Conservation (phyloP, 1,140 invertebrate genomes). For the Prorops nasuta region DNA sequence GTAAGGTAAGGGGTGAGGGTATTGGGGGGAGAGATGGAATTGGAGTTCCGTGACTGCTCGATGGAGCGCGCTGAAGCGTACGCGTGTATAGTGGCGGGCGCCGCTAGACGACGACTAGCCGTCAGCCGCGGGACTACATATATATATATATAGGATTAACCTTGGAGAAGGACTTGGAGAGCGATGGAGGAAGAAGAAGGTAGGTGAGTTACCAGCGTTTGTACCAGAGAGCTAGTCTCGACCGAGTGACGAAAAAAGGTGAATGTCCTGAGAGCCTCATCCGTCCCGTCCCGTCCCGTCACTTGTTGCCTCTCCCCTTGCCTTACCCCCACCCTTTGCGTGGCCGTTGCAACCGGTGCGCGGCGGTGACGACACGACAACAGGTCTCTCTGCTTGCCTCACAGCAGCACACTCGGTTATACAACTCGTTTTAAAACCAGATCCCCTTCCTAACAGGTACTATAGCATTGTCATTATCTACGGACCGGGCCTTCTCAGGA, state of each 20-base stretch:
- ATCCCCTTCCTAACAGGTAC: constrained; percentile 18
- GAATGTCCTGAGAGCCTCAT: constrained; percentile 48
- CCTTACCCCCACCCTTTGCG: constrained; percentile 4
- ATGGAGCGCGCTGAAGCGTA: too few species aligned
- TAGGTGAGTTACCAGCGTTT: constrained; percentile 16
- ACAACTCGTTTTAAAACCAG: constrained; percentile 30
- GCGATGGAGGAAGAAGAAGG: not conserved
- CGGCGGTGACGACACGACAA: constrained; percentile 7
- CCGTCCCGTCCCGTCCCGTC: constrained; percentile 43
- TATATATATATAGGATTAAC: not conserved
- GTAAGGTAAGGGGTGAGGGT: too few species aligned
- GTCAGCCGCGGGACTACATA: too few species aligned
- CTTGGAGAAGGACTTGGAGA: not conserved
- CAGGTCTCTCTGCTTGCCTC: constrained; percentile 10
- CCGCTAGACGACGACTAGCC: too few species aligned
- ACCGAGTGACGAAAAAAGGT: constrained; percentile 54
- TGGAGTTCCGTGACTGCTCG: not conserved
- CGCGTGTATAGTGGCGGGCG: too few species aligned
- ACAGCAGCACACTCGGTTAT: constrained; percentile 6
- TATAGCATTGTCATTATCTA: not conserved
- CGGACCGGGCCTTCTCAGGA: too few species aligned
- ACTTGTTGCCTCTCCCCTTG: constrained; percentile 24
- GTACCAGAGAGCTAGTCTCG: constrained; percentile 23
- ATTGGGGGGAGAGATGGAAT: not conserved
- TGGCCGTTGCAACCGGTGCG: not conserved